Evolutionary conservation across 2,888 invertebrate species (phyloP), one percentile per base, ranked within the genome.

Genomic region (Leptinotarsa rubiginosa): DNA sequence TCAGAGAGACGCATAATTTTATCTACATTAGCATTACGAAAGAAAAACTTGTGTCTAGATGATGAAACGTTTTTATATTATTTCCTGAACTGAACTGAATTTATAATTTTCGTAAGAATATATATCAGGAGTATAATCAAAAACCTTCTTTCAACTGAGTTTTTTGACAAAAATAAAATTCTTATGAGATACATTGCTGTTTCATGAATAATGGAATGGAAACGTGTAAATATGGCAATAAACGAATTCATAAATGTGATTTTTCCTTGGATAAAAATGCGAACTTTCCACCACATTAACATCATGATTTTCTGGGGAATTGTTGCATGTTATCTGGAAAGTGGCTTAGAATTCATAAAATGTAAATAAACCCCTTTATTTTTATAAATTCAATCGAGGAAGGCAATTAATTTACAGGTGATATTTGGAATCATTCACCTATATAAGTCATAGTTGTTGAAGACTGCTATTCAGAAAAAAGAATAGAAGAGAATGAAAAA

Each of bases 141-240:
- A 52, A 52, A 52, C 18, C 18, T 12, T 52, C 18, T 52, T 52
- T 2, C n/a, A 52, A 52, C n/a, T 52, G 3, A 52, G 18, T 52
- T 18, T 18, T 5, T n/a, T 3, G 18, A 5, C 52, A 12, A 18
- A 18, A 52, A 18, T 56, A 56, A 15, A 22, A 25, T 1, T 10
- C 13, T 13, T 22, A 4, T 56, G 18, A 22, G 20, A 20, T 20
- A 56, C 2, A 12, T 16, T 20, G 12, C 16, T 20, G 20, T 56
- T 56, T 56, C 12, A 56, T 56, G 56, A 56, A 56, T 56, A 56
- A 56, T 56, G 56, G 16, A 56, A 15, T 52, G 4, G 22, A 20
- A 22, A 56, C 13, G 56, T 56, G 22, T 56, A 15, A 56, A 25
- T 56, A 56, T 4, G 22, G 56, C 56, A 22, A 56, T 56, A 22